Evolutionary conservation across 2,797 vertebrate genomes (phyloP), one percentile per base, ranked within the genome.

Genomic region (Urocyon cinereoargenteus): DNA sequence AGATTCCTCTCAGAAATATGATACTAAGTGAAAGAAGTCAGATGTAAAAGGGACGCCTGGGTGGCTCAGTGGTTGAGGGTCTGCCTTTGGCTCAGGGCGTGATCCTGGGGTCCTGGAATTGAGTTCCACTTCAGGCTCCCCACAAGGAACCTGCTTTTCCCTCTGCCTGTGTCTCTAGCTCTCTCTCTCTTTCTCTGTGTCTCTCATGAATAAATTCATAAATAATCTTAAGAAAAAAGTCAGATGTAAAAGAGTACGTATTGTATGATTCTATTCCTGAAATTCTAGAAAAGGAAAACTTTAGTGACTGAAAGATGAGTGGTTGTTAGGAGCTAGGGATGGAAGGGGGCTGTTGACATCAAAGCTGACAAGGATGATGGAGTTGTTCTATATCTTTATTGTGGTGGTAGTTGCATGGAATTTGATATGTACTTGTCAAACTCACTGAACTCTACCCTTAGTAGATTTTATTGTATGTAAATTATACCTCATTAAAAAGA

Each of bases 241-340:
- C 45, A 55, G 22, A 45, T 73, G 49, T 3, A 59, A 73, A 75
- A 85, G 55, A 93, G 24, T 70, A 72, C 14, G 22, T 70, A n/a
- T 85, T 85, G n/a, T 64, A 22, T 64, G 72, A 22, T 78, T 90
- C 86, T 57, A 26, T 97, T 86, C 78, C 59, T 97, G 66, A 95
- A 78, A 89, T 91, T 83, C 31, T 86, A 79, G 70, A 73, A 79
- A 84, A 15, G 16, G 34, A 82, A 64, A 97, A n/a, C 16, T 66
- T 34, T 10, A 31, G 18, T 88, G 53, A 75, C 34, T 81, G 36
- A 89, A 70, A 94, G n/a, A 55, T 26, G 22, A 70, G 68, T 72
- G 14, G 26, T 95, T 73, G 28, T 24, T 36, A 59, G 45, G 40
- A 55, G 26, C 26, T 77, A 55, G 49, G 9, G n/a, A 24, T 68